Conservation (phyloP, 2,888 invertebrate genomes). For the Candidula unifasciata region DNA sequence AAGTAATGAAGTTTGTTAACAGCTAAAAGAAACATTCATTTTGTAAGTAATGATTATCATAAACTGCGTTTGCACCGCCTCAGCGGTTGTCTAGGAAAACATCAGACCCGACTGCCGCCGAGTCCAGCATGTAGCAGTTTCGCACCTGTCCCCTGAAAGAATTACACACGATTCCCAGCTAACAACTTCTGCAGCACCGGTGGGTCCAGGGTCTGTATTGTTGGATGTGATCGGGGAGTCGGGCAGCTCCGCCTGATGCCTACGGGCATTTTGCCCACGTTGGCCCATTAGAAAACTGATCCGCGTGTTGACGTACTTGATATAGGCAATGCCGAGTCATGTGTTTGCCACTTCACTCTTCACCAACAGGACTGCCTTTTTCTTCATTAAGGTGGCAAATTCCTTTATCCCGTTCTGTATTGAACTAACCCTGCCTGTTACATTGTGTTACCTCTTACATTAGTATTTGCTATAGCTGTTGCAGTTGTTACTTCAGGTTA, state of each 20-base stretch:
- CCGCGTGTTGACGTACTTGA: background rate
- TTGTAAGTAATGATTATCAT: constrained; percentile 26
- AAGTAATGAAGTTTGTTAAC: background rate
- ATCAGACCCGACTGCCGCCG: background rate
- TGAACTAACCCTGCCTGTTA: too few relatives aligned
- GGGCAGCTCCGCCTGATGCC: background rate
- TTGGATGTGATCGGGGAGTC: background rate
- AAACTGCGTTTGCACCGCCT: constrained; percentile 23
- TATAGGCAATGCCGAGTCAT: background rate
- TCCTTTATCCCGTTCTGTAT: background rate
- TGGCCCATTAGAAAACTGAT: constrained; percentile 5
- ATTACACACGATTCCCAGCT: background rate
- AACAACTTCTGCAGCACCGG: background rate
- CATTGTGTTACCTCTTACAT: too few relatives aligned
- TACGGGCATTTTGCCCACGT: constrained; percentile 15
- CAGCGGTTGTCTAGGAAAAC: background rate
- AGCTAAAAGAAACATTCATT: constrained; percentile 27
- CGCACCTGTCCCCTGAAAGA: constrained; percentile 6
- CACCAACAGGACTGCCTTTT: too few relatives aligned
- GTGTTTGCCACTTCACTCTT: background rate
- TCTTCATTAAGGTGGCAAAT: background rate
- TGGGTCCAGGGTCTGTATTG: background rate
- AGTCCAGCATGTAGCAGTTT: background rate
- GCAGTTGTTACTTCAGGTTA: too few relatives aligned
- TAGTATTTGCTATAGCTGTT: too few relatives aligned